A percentile compares a stretch with the other conserved stretches of the same genome.
Conservation (phyloP, 2,797 vertebrate genomes). For the Petrocephalus schoutedeni region DNA sequence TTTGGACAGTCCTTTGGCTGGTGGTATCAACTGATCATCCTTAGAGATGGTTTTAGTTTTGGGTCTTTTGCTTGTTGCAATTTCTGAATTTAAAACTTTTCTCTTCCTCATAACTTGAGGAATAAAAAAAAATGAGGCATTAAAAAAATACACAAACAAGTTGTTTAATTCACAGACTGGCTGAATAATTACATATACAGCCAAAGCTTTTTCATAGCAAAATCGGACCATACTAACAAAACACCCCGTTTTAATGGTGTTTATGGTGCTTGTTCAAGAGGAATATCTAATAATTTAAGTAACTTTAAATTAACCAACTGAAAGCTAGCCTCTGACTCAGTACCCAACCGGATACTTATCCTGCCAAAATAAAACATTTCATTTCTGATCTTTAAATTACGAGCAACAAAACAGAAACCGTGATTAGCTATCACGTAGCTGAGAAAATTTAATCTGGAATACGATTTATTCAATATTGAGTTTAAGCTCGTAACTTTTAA, state of each 20-base stretch:
- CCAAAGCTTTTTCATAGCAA: neutral
- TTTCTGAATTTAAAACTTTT: neutral
- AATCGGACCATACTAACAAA: neutral
- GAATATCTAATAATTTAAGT: neutral
- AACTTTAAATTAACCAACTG: neutral
- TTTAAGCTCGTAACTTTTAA: neutral
- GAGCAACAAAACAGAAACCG: neutral
- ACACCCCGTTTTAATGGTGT: neutral
- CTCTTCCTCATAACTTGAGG: constrained; percentile 17
- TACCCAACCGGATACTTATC: neutral
- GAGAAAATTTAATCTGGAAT: neutral
- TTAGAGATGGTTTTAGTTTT: neutral
- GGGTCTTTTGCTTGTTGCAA: neutral
- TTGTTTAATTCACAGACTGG: neutral
- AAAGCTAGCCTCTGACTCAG: neutral
- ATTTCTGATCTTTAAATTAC: neutral
- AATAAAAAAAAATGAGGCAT: neutral
- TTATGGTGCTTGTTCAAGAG: neutral
- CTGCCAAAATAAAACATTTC: neutral
- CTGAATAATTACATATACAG: neutral
- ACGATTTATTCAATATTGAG: neutral
- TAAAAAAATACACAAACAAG: neutral
- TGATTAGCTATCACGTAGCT: neutral
- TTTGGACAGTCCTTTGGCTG: constrained; percentile 16
- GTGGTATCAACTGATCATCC: neutral